phyloP scores from a whole-genome alignment of 2,113 vertebrate species.

The Erythrocercus mccallii region DNA sequence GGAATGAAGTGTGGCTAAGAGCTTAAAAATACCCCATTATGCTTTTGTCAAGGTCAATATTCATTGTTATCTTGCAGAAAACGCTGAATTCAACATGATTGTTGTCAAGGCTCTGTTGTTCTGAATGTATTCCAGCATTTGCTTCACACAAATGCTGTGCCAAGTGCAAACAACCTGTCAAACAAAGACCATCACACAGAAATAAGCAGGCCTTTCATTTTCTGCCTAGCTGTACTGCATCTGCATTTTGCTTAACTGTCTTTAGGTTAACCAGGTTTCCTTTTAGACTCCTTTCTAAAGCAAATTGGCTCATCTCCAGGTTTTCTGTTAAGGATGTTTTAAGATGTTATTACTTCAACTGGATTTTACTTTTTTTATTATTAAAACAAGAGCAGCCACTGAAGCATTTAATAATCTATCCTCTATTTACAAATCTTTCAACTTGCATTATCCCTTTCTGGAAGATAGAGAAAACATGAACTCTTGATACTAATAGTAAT shows the following conservation, averaged over 20 bases:
- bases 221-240: background rate
- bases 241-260: background rate
- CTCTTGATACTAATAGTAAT: background rate
- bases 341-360: conserved; percentile 2
- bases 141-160: background rate
- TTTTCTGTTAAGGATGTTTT: conserved; percentile 11
- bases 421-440: background rate
- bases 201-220: background rate
- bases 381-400: background rate
- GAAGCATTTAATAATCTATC: background rate
- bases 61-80: background rate
- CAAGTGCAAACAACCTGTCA: conserved; percentile 14
- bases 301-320: conserved; percentile 2
- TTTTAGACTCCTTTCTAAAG: conserved; percentile 1
- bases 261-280: background rate
- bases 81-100: background rate
- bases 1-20: background rate
- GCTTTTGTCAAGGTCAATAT: background rate
- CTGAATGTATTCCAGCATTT: background rate
- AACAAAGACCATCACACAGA: background rate
- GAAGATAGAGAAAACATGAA: background rate
- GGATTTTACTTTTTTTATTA: background rate
- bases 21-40: background rate
- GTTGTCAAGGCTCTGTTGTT: background rate
- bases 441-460: background rate